These are phyloP conservation scores for Lethenteron reissneri DNA, from an alignment of 2,113 vertebrate species.

Conservation along the genomic window DNA sequence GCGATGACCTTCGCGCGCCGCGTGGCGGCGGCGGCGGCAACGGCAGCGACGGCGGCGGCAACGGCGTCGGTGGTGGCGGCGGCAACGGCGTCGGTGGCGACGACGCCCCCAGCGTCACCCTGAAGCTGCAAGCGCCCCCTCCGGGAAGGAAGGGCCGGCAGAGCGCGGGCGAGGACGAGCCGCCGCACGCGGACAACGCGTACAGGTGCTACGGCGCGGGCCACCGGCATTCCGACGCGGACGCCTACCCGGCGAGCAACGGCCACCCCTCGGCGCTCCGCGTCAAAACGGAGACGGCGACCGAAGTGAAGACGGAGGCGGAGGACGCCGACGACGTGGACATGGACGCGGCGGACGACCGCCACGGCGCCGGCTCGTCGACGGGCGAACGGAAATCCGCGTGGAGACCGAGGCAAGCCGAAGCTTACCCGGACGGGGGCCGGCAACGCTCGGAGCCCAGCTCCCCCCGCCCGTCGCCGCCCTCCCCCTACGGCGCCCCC, in stretches of 20 bases:
- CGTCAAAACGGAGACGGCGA: conserved; percentile 70
- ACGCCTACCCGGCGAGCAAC: conserved; percentile 12
- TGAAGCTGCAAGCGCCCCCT: conserved; percentile 57
- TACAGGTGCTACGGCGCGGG: neutral
- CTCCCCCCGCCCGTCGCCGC: conserved; percentile 9
- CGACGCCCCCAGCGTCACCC: no score
- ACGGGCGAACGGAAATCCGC: neutral
- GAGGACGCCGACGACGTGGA: conserved; percentile 53
- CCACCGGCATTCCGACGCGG: conserved; percentile 14
- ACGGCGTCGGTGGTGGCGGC: no score
- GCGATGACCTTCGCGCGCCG: no score
- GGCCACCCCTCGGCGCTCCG: conserved; percentile 21
- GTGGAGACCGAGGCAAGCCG: no score
- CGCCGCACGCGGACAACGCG: neutral
- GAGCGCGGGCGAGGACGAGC: conserved; percentile 7
- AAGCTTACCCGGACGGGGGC: no score
- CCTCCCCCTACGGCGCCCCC: conserved; percentile 13
- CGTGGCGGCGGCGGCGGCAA: no score
- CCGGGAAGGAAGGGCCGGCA: conserved; percentile 50
- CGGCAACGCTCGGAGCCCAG: neutral
- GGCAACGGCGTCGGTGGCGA: no score
- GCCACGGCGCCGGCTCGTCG: neutral
- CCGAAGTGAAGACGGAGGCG: conserved; percentile 32
- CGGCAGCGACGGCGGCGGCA: no score
- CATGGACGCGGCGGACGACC: conserved; percentile 11